Evolutionary conservation across 2,888 invertebrate genomes (phyloP), one percentile per base, ranked within the genome.

Genomic region (Lasioglossum lativentre): DNA sequence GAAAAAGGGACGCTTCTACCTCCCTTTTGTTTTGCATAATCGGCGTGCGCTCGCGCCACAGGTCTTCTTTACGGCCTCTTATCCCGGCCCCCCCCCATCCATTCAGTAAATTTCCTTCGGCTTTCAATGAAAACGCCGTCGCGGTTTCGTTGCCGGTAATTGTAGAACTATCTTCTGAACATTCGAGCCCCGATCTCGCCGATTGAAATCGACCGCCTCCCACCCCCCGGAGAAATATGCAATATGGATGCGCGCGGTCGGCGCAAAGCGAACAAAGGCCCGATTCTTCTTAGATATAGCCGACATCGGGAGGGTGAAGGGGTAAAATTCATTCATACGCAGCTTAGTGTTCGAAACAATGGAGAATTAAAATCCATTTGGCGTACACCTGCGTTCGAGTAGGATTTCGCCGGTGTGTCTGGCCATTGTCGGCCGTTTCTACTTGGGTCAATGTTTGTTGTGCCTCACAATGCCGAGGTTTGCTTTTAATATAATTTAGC

Each of bases 21-120:
- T 34, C 38, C 34, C 23, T 45, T 45, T 83, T 75, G 78, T 71
- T 78, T 83, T 45, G 75, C 83, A 75, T 78, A 83, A 85, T 85
- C 78, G 78, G 47, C 34, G 40, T n/a, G 40, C 40, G 38, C 70
- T 70, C 70, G 70, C 70, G 40, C 70, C 70, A 40, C 70, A 40
- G 70, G 70, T 70, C 70, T 70, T 70, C 70, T 70, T 70, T 70
- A 70, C 70, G 70, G 40, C 70, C 70, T 70, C 70, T 40, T 70
- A 70, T 5, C 70, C 70, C n/a, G n/a, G 70, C 6, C 19, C 70
- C 70, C 40, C 34, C 34, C 34, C 45, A n/a, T 70, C 14, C 70
- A 70, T 70, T 70, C n/a, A n/a, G 40, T 70, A 40, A 70, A 70
- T 40, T 70, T 68, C 23, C 38, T 68, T 38, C 10, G 34, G 68